A percentile compares a stretch with the other conserved stretches of the same genome.
Evolutionary conservation across 1,140 invertebrate species (phyloP).

Genomic region (Drosophila sechellia): DNA sequence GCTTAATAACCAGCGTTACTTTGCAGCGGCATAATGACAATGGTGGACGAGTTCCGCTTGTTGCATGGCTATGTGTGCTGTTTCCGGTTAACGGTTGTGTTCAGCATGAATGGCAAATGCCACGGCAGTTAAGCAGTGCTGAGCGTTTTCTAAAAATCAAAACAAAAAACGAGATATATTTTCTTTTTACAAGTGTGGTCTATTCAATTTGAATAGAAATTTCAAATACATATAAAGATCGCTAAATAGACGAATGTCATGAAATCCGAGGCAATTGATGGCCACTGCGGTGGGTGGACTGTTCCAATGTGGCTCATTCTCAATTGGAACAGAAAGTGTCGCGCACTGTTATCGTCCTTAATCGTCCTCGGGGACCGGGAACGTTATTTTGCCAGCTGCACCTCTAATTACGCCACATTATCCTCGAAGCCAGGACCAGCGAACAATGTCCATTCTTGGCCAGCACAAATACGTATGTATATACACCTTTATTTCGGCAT

Average conservation of each 20-base stretch:
- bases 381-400: slow-evolving; percentile 32
- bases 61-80: slow-evolving; percentile 1
- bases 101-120: too few relatives aligned
- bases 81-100: slow-evolving; percentile 1
- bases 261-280: slow-evolving; percentile 1
- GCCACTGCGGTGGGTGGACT: neutral
- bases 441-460: slow-evolving; percentile 6
- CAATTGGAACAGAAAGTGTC: slow-evolving; percentile 16
- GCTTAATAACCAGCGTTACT: slow-evolving; percentile 10
- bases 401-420: slow-evolving; percentile 45
- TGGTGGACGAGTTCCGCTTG: slow-evolving; percentile 11
- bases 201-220: too few relatives aligned
- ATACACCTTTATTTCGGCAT: slow-evolving; percentile 21
- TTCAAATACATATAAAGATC: too few relatives aligned
- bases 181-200: neutral
- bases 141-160: too few relatives aligned
- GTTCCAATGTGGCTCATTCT: neutral
- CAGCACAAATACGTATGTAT: slow-evolving; percentile 5
- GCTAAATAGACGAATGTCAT: slow-evolving; percentile 9
- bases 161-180: too few relatives aligned
- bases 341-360: slow-evolving; percentile 29
- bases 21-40: neutral
- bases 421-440: slow-evolving; percentile 4
- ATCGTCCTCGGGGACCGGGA: slow-evolving; percentile 1
- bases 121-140: neutral